Evolutionary conservation across 2,797 vertebrate species (phyloP).

Genomic region (Enteromius afrohamiltoni): DNA sequence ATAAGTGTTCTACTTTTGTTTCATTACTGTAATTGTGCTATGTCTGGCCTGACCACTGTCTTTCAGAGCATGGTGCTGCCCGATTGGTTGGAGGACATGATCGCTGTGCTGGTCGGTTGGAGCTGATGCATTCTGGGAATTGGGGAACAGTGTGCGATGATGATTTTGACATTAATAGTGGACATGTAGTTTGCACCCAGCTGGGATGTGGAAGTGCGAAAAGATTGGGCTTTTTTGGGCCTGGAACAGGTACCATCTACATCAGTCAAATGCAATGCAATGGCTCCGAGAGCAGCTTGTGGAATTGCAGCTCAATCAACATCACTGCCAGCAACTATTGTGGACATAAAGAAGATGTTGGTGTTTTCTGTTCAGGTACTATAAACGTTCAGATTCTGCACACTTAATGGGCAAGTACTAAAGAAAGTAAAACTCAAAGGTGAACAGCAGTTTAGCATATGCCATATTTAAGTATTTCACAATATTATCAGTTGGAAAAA

Average conservation of each 20-base stretch:
- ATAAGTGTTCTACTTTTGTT: constrained; percentile 1
- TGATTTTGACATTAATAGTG: constrained; percentile 54
- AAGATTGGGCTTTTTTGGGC: constrained; percentile 10
- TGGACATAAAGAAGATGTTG: constrained; percentile 66
- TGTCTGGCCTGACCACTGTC: constrained; percentile 33
- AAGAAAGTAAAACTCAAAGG: not conserved
- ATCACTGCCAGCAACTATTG: constrained; percentile 45
- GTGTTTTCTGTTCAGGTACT: constrained; percentile 67
- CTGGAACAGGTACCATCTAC: constrained; percentile 52
- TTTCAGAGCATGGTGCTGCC: constrained; percentile 50
- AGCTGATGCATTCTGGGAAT: constrained; percentile 43
- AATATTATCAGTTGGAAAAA: not conserved
- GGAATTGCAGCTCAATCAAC: constrained; percentile 42
- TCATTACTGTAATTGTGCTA: constrained; percentile 6
- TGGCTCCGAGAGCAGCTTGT: constrained; percentile 60
- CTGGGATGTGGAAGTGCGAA: constrained; percentile 57
- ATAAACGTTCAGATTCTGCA: not conserved
- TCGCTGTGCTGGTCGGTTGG: constrained; percentile 64
- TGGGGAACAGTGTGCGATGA: constrained; percentile 68
- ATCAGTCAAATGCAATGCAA: constrained; percentile 60
- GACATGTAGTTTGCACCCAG: constrained; percentile 63
- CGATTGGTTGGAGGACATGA: constrained; percentile 52
- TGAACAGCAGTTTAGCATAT: not conserved
- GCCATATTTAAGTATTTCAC: not conserved
- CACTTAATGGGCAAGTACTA: not conserved